These are phyloP conservation scores for Tinea semifulvella DNA, from an alignment of 2,888 invertebrate species.

Conservation along the genomic window DNA sequence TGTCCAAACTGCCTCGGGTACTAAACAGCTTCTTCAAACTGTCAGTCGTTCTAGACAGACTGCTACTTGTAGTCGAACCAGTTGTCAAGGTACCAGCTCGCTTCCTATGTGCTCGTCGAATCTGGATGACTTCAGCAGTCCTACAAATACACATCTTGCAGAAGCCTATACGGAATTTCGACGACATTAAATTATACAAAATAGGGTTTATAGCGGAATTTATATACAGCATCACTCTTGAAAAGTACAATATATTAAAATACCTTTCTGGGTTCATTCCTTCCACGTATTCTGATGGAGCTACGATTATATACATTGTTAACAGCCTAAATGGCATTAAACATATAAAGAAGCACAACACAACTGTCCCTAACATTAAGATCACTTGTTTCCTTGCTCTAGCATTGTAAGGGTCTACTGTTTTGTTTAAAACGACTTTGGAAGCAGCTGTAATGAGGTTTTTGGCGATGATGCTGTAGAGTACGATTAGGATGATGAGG, in stretches of 20 bases:
- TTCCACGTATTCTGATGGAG: conserved; percentile 73
- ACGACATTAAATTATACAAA: conserved; percentile 91
- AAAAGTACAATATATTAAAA: conserved; percentile 84
- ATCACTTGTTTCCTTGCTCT: conserved; percentile 85
- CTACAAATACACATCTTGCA: conserved; percentile 71
- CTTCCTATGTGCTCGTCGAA: conserved; percentile 44
- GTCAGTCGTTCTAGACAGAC: conserved; percentile 68
- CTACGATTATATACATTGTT: conserved; percentile 83
- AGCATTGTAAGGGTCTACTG: conserved; percentile 74
- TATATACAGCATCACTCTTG: conserved; percentile 85
- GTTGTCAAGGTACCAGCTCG: conserved; percentile 66
- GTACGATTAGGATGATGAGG: conserved; percentile 77
- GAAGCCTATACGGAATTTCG: conserved; percentile 87
- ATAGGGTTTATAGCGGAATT: conserved; percentile 93
- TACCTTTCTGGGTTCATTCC: conserved; percentile 80
- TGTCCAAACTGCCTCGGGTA: conserved; percentile 52
- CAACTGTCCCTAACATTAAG: conserved; percentile 86
- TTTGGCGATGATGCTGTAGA: conserved; percentile 86
- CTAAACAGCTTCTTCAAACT: conserved; percentile 61
- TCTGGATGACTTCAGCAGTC: conserved; percentile 40
- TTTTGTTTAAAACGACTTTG: conserved; percentile 75
- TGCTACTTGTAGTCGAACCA: conserved; percentile 68
- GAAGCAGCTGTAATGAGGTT: conserved; percentile 79
- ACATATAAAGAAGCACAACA: conserved; percentile 88
- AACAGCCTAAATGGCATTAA: conserved; percentile 86